Conservation (phyloP, 2,113 vertebrate genomes). For the Pampusana beccarii region DNA sequence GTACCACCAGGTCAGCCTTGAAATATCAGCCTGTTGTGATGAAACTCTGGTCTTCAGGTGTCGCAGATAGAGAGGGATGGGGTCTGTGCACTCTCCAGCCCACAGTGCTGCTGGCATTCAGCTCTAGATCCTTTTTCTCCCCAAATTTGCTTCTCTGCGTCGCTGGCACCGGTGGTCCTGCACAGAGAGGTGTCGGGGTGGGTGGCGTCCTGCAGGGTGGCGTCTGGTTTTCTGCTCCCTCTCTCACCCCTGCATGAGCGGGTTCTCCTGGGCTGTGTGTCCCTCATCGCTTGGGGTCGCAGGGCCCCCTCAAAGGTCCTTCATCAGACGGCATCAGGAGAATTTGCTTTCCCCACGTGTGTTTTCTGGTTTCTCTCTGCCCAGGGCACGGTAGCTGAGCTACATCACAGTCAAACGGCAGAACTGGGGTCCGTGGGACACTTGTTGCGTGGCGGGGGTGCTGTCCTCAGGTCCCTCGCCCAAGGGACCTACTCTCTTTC, state of each 20-base stretch:
- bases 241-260: not conserved
- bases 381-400: not conserved
- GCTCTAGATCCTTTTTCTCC: not conserved
- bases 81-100: not conserved
- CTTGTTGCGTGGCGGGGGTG: not conserved
- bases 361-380: not conserved
- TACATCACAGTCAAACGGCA: not conserved
- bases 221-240: not conserved
- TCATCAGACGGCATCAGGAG: rapidly evolving
- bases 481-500: not conserved
- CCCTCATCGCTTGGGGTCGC: rapidly evolving
- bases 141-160: not conserved
- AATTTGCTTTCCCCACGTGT: not conserved
- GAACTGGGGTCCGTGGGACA: not conserved
- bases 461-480: not conserved
- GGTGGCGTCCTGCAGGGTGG: not conserved
- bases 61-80: not conserved
- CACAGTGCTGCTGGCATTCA: not conserved
- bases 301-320: not conserved
- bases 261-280: not conserved
- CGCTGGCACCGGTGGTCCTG: rapidly evolving
- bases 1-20: not conserved
- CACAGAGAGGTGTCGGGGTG: not conserved
- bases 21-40: not conserved
- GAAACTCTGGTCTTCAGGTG: not conserved